These are phyloP conservation scores for Frankliniella intonsa DNA, from an alignment of 2,888 invertebrate species.

Conservation along the genomic window DNA sequence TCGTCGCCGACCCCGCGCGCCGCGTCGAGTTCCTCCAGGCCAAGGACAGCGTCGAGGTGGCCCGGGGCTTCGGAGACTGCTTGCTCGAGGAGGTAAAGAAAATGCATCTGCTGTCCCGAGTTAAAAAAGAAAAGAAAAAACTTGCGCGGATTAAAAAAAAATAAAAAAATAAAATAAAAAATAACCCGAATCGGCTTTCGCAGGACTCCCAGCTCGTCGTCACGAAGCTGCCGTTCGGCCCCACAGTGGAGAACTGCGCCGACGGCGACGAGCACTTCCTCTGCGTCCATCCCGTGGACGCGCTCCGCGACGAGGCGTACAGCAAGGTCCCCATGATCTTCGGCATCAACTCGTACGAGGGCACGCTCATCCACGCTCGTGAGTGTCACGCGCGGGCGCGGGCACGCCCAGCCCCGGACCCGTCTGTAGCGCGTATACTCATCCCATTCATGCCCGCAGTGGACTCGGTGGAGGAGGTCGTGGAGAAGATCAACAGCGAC, in stretches of 20 bases:
- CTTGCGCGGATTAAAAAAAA: too few species aligned
- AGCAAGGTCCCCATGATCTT: background rate
- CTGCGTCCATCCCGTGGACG: background rate
- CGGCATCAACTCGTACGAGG: background rate
- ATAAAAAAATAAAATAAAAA: too few species aligned
- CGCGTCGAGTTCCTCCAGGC: background rate
- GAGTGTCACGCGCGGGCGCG: background rate
- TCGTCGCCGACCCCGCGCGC: background rate
- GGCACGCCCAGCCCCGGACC: background rate
- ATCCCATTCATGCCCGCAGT: background rate
- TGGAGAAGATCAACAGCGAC: background rate
- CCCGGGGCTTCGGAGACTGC: background rate
- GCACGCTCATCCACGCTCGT: conserved; percentile 12
- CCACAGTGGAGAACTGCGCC: background rate
- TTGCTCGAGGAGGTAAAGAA: background rate
- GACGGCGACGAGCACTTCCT: background rate
- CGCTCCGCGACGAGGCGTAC: background rate
- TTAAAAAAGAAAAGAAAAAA: too few species aligned
- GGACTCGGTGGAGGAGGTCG: background rate
- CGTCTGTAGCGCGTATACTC: background rate
- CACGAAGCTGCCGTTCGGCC: conserved; percentile 4
- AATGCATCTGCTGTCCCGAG: too few species aligned
- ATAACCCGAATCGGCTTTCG: background rate
- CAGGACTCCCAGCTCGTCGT: background rate
- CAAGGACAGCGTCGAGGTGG: background rate